These are phyloP conservation scores for Pteronura brasiliensis DNA, from an alignment of 2,113 vertebrate species.

Conservation along the genomic window DNA sequence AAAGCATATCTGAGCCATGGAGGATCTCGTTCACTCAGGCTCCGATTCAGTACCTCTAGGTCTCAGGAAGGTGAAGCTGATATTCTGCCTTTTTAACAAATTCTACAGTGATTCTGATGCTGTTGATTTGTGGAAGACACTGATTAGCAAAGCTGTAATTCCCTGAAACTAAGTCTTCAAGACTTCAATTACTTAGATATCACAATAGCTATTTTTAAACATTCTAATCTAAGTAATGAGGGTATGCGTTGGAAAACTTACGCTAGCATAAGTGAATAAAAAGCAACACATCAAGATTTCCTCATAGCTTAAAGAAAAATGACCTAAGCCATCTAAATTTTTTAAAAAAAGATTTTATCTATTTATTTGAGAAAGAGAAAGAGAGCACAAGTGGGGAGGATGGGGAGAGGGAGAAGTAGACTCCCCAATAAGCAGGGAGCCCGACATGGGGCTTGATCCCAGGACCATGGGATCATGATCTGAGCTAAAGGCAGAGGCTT, in stretches of 20 bases:
- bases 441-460: neutral
- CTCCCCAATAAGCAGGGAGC: neutral
- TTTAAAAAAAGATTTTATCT: neutral
- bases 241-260: neutral
- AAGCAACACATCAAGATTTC: slow-evolving; percentile 6
- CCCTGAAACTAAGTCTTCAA: neutral
- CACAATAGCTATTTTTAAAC: neutral
- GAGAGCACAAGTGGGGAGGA: neutral
- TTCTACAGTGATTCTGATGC: neutral
- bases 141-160: neutral
- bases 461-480: neutral
- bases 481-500: neutral
- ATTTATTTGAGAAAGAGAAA: neutral
- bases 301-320: slow-evolving; percentile 14
- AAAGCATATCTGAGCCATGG: neutral
- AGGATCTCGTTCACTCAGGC: neutral
- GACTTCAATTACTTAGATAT: neutral
- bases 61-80: neutral
- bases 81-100: neutral
- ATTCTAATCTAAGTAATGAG: neutral
- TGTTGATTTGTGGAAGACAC: neutral
- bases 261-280: neutral
- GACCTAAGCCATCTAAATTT: neutral
- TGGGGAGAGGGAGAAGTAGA: neutral
- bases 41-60: neutral